These are phyloP conservation scores for silkworm (Bombyx mori) DNA, from an alignment of 1,140 invertebrate species.

Conservation along the genomic window ASM3026992v2 NC_085125.1:8064001-8064500, in stretches of 20 bases:
- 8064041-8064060: slow-evolving; percentile 44
- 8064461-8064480: not conserved
- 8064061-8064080: slow-evolving; percentile 50
- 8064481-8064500: no score
- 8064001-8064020: slow-evolving; percentile 46
- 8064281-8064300: slow-evolving; percentile 44
- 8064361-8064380: slow-evolving; percentile 64
- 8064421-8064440: slow-evolving; percentile 74
- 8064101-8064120: slow-evolving; percentile 51
- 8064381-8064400: slow-evolving; percentile 44
- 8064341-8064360: slow-evolving; percentile 56
- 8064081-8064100: slow-evolving; percentile 51
- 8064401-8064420: slow-evolving; percentile 66
- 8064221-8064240: no score
- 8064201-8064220: no score
- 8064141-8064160: no score
- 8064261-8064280: slow-evolving; percentile 25
- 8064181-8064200: no score
- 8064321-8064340: slow-evolving; percentile 50
- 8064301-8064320: slow-evolving; percentile 64
- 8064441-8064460: slow-evolving; percentile 72
- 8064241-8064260: not conserved
- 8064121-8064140: slow-evolving; percentile 10
- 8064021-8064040: slow-evolving; percentile 45
- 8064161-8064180: no score